Conservation (phyloP, 2,888 invertebrate species). For the Apoderus coryli region DNA sequence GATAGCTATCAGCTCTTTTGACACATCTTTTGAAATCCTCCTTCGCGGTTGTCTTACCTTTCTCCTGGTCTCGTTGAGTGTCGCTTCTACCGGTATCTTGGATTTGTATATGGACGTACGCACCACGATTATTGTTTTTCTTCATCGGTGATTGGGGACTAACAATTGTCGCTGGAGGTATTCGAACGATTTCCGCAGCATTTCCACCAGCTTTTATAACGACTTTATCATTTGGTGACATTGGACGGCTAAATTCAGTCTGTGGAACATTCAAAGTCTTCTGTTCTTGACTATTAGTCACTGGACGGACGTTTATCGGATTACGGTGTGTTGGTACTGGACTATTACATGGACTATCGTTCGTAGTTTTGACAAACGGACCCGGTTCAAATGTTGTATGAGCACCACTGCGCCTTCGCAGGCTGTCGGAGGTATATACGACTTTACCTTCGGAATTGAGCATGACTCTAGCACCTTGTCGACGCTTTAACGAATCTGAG, state of each 20-base stretch:
- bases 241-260: constrained; percentile 31
- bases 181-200: constrained; percentile 40
- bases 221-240: constrained; percentile 47
- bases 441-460: constrained; percentile 79
- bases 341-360: constrained; percentile 33
- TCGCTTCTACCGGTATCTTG: constrained; percentile 44
- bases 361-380: constrained; percentile 52
- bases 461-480: constrained; percentile 63
- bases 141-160: constrained; percentile 36
- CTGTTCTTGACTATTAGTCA: constrained; percentile 19
- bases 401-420: constrained; percentile 62
- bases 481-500: constrained; percentile 38
- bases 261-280: constrained; percentile 18
- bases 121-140: constrained; percentile 35
- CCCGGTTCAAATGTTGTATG: constrained; percentile 82
- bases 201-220: constrained; percentile 29
- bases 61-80: constrained; percentile 44
- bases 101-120: constrained; percentile 61
- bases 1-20: constrained; percentile 73
- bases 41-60: constrained; percentile 46
- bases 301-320: constrained; percentile 32
- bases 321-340: constrained; percentile 34
- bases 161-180: constrained; percentile 48
- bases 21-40: too few relatives aligned
- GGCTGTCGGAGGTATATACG: constrained; percentile 74